Evolutionary conservation across 2,888 invertebrate genomes (phyloP).

Genomic region (Malthinus flaveolus): DNA sequence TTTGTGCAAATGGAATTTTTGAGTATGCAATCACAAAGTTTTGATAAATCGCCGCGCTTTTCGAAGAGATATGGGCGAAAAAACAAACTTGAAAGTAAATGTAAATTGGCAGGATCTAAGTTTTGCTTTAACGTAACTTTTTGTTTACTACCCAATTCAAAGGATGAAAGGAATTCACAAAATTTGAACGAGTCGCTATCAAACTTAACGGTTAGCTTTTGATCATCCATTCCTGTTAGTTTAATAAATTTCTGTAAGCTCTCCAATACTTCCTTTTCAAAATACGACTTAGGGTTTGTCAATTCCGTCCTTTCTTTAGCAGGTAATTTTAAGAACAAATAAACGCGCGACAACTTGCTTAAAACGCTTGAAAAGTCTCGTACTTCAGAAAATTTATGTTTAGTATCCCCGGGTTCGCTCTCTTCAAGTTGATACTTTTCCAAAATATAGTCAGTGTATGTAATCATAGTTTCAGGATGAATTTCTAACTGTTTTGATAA

Average conservation of each 20-base stretch:
- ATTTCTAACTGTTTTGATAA: constrained; percentile 67
- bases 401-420: constrained; percentile 41
- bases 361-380: constrained; percentile 46
- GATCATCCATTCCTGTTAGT: constrained; percentile 55
- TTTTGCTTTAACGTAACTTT: constrained; percentile 53
- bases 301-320: constrained; percentile 15
- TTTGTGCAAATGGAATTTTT: constrained; percentile 60
- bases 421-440: constrained; percentile 46
- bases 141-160: constrained; percentile 51
- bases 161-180: constrained; percentile 61
- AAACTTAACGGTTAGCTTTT: constrained; percentile 50
- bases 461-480: constrained; percentile 63
- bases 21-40: constrained; percentile 38
- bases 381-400: constrained; percentile 33
- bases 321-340: constrained; percentile 35
- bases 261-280: constrained; percentile 62
- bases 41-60: constrained; percentile 35
- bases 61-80: constrained; percentile 46
- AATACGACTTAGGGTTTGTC: constrained; percentile 37
- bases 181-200: constrained; percentile 55
- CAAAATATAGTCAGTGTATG: constrained; percentile 55
- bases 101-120: constrained; percentile 50
- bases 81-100: constrained; percentile 49
- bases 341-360: constrained; percentile 44
- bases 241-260: constrained; percentile 67